Evolutionary conservation across 2,888 invertebrate genomes (phyloP).

Genomic region (Monopis laevigella): DNA sequence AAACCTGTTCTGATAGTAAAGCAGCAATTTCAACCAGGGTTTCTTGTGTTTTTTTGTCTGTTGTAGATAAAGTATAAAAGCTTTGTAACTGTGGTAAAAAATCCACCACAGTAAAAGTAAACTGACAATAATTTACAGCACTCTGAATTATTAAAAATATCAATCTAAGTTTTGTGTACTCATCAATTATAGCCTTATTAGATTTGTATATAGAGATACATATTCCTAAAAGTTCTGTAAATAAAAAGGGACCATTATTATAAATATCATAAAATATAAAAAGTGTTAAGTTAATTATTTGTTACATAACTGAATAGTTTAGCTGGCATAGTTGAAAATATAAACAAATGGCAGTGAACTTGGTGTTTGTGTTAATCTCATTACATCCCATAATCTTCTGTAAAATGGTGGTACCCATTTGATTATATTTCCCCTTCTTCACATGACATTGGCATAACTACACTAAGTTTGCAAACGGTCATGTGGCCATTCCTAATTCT

Average conservation of each 20-base stretch:
- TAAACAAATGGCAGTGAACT: too few species aligned
- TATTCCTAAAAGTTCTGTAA: conserved; percentile 48
- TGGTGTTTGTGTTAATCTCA: too few species aligned
- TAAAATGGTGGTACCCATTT: too few species aligned
- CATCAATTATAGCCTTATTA: conserved; percentile 37
- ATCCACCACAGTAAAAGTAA: conserved; percentile 39
- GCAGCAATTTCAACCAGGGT: conserved; percentile 41
- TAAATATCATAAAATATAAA: too few species aligned
- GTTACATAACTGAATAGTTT: too few species aligned
- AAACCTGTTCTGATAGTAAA: conserved; percentile 42
- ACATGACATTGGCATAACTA: too few species aligned
- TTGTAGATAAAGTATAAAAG: conserved; percentile 32
- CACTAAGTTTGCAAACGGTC: too few species aligned
- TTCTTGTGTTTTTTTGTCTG: conserved; percentile 51
- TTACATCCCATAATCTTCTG: too few species aligned
- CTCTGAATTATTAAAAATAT: conserved; percentile 50
- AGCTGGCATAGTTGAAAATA: too few species aligned
- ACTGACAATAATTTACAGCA: conserved; percentile 47
- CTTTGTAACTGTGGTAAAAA: conserved; percentile 33
- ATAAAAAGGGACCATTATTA: conserved; percentile 13
- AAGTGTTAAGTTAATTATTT: too few species aligned
- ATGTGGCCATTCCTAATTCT: too few species aligned
- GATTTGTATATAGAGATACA: conserved; percentile 33
- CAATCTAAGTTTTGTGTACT: conserved; percentile 45
- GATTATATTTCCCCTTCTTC: too few species aligned